Base-by-base conservation (phyloP, 2,797 vertebrate species). In the Malurus leucopterus region DNA sequence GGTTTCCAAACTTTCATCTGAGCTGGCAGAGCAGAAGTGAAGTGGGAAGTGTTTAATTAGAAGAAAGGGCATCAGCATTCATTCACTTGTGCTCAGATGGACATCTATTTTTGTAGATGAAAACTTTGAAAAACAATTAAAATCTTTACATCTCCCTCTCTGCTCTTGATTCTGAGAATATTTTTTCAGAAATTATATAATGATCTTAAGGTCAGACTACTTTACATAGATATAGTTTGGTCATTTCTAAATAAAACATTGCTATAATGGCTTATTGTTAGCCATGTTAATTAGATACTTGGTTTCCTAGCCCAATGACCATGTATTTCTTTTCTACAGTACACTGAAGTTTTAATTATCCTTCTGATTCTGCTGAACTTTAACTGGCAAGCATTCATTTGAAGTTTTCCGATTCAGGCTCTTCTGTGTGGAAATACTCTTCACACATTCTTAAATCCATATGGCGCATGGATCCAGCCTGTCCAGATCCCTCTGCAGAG, bases 21-120 rank as follows among this genome's bases (percentile, higher is more conserved):
- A 91, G 78, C 63, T 87, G 53, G 75, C 63, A 91, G 71, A 93
- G 53, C 84, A 93, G 84, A 93, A 94, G 27, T 86, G 57, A 77
- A 91, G 93, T 93, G 67, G 72, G 90, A 89, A 91, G 91, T 36
- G 22, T 85, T 89, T 89, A 89, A 91, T 86, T 83, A 94, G 59
- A 85, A 82, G 38, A 77, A 85, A 84, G 72, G 64, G 55, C 78
- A 91, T 30, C 32, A 69, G 21, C 15, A 64, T 67, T 88, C 30
- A 73, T 80, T 75, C 46, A 44, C 24, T 74, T 3, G 0, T 69
- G 38, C 72, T 84, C 65, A 78, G 59, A 86, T 87, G 84, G 57
- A 32, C 38, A 70, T 78, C 65, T 89, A n/a, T 91, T 92, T 86
- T 78, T 54, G 29, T 62, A 71, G 41, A 58, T 21, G 8, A 68